Evolutionary conservation across 1,140 invertebrate species (phyloP).

Genomic region (Diabrotica virgifera): DNA sequence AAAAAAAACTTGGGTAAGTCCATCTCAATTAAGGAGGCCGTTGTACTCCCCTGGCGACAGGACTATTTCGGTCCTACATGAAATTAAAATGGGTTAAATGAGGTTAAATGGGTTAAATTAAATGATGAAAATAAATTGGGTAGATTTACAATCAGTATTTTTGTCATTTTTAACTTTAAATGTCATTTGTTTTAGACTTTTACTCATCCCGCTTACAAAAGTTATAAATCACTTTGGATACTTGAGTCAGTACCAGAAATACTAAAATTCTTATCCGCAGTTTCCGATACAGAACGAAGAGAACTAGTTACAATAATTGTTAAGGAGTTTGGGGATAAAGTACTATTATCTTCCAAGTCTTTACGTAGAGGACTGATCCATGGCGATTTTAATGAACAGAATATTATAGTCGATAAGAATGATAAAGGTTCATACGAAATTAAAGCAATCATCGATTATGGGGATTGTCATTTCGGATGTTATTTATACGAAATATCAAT

Average conservation of each 20-base stretch:
- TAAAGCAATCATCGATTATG: slow-evolving; percentile 77
- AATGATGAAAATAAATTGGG: no score
- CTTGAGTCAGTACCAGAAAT: slow-evolving; percentile 64
- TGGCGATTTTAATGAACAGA: slow-evolving; percentile 88
- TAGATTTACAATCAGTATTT: no score
- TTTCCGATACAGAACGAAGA: slow-evolving; percentile 60
- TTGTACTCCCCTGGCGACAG: no score
- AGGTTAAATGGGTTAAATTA: no score
- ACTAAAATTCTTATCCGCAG: slow-evolving; percentile 64
- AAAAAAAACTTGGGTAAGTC: no score
- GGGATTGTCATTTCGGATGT: slow-evolving; percentile 70
- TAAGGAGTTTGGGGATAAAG: slow-evolving; percentile 61
- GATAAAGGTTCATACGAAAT: slow-evolving; percentile 51
- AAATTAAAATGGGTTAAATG: no score
- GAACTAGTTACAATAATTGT: slow-evolving; percentile 64
- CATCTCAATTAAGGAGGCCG: no score
- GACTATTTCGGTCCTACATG: no score
- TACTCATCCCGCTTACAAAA: slow-evolving; percentile 64
- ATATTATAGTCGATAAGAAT: slow-evolving; percentile 64
- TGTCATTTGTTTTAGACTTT: slow-evolving; percentile 55
- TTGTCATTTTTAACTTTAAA: no score
- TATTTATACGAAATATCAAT: slow-evolving; percentile 83
- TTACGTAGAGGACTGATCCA: slow-evolving; percentile 77
- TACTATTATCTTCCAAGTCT: slow-evolving; percentile 55
- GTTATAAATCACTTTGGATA: slow-evolving; percentile 69